A percentile compares a stretch with the other conserved stretches of the same genome.
These are phyloP conservation scores for Abscondita cerata DNA, from an alignment of 2,888 invertebrate species.

Conservation along the genomic window DNA sequence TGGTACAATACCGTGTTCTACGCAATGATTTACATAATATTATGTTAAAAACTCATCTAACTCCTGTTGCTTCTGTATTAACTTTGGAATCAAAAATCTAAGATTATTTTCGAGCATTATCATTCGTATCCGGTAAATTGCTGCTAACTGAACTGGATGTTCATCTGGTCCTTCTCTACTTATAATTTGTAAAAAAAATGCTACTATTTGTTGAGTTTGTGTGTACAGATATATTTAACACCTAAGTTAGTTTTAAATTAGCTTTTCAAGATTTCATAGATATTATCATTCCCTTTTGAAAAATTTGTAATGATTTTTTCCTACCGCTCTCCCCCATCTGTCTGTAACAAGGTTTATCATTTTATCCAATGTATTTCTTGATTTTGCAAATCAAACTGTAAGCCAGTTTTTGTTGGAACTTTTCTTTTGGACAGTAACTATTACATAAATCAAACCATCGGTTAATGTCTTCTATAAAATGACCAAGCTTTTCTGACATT, in stretches of 20 bases:
- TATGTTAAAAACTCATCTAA: too few species aligned
- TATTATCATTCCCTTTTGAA: conserved; percentile 16
- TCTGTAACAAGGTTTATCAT: not conserved
- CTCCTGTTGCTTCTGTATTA: too few species aligned
- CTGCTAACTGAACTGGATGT: not conserved
- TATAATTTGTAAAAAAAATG: not conserved
- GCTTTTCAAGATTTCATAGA: conserved; percentile 7
- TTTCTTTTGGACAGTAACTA: conserved; percentile 11
- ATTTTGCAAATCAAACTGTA: conserved; percentile 8
- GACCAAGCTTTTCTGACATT: not conserved
- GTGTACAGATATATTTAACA: not conserved
- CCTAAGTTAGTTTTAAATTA: conserved; percentile 5
- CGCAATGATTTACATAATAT: too few species aligned
- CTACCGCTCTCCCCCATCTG: conserved; percentile 9
- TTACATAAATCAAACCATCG: conserved; percentile 40
- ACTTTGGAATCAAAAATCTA: too few species aligned
- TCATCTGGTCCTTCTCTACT: not conserved
- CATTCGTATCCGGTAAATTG: conserved; percentile 1
- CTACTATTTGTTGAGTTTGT: not conserved
- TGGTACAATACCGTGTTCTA: too few species aligned
- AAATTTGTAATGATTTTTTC: conserved; percentile 1
- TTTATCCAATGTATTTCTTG: conserved; percentile 13
- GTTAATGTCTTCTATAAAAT: conserved; percentile 35
- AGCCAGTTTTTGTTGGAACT: conserved; percentile 9
- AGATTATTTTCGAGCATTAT: conserved; percentile 4